Base-by-base conservation (phyloP, 1,140 invertebrate species). In the Bombus waltoni region DNA sequence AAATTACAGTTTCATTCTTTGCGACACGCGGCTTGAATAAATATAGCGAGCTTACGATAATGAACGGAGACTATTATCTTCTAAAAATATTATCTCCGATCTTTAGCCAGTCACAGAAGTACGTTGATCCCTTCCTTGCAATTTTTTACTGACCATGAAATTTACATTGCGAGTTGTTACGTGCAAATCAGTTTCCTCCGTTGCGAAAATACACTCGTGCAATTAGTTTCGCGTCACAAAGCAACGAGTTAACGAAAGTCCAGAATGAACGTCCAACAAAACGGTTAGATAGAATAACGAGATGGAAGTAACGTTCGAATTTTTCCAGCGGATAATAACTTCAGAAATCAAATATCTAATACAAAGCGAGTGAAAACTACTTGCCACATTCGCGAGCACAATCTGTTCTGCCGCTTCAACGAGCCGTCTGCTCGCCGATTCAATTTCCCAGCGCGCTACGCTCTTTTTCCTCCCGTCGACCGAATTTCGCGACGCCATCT, bases 391-490 rank as follows among this genome's bases (percentile, higher is more conserved):
- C 28, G 44, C 10, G 47, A 38, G 47, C 71, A 44, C 42, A 44
- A 73, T 76, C 47, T 76, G 44, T 38, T 57, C 47, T 74, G 44
- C 18, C 73, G 73, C 44, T 57, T 57, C 74, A 76, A 59, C 74
- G 74, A 47, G 32, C 40, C 38, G 28, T 77, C 57, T 57, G 40
- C 38, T 77, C 75, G 35, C 42, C 75, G 75, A 77, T 77, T 77
- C 75, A 77, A 77, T 77, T 59, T 77, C 53, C 75, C 57, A 10
- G 25, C 11, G 13, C 47, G 13, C 47, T 38, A 25, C 47, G 22
- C n/a, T 35, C 40, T 62, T 77, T 77, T 77, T 5, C 38, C 22
- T 40, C 15, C 47, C 57, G 10, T 1, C 75, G 75, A n/a, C 35
- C 57, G 75, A 40, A 77, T 77, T 77, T 77, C 38, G 35, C 53